Conservation (phyloP, 2,113 vertebrate species). For the Boulengerochromis microlepis region DNA sequence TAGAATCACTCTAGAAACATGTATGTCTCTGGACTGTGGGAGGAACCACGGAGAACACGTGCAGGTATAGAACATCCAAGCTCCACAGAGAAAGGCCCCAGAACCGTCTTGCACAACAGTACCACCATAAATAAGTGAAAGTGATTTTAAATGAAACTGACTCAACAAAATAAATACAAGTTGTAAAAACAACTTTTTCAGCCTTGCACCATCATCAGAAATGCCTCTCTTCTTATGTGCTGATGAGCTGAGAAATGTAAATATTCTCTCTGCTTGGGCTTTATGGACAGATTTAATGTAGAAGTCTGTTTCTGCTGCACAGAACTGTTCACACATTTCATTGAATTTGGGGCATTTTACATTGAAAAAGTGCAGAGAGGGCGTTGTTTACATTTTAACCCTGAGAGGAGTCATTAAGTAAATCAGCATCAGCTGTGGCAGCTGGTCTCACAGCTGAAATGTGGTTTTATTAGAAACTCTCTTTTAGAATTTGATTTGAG, state of each 20-base stretch:
- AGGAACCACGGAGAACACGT: background rate
- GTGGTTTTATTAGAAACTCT: background rate
- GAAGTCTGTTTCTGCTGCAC: fast-evolving
- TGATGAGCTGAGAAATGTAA: background rate
- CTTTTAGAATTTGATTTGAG: background rate
- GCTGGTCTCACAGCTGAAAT: slow-evolving; percentile 18
- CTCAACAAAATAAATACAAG: fast-evolving
- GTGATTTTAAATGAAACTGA: background rate
- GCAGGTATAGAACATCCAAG: background rate
- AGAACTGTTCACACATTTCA: background rate
- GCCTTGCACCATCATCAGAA: background rate
- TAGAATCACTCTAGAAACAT: background rate
- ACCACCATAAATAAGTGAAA: background rate
- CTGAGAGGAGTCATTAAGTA: background rate
- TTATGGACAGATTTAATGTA: background rate
- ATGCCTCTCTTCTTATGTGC: background rate
- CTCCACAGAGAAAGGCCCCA: background rate
- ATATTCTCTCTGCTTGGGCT: background rate
- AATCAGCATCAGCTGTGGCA: slow-evolving; percentile 31
- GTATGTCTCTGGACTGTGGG: background rate
- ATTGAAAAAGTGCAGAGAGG: fast-evolving
- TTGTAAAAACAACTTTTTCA: background rate
- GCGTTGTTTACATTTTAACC: background rate
- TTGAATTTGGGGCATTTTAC: background rate
- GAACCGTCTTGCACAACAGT: background rate